These are phyloP conservation scores for Onychomys leucogaster DNA, from an alignment of 2,797 vertebrate species.

Conservation along the genomic window DNA sequence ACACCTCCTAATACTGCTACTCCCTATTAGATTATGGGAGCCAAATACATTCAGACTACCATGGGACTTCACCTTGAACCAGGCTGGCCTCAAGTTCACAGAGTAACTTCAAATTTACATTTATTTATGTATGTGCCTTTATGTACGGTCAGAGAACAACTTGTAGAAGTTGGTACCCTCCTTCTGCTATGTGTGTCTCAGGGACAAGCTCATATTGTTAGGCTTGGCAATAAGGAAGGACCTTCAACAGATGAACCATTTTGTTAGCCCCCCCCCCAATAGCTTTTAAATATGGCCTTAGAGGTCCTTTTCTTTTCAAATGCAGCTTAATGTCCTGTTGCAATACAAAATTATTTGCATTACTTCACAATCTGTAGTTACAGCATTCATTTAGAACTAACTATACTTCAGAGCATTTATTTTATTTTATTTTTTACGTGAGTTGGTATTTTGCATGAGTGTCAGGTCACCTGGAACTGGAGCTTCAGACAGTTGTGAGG, in stretches of 20 bases:
- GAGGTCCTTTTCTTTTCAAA: background rate
- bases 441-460: too few species aligned
- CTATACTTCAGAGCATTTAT: background rate
- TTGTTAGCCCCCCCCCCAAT: background rate
- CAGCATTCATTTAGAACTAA: background rate
- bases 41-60: background rate
- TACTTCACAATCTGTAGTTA: constrained; percentile 17
- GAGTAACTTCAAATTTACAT: background rate
- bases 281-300: background rate
- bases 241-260: too few species aligned
- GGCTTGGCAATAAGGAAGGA: background rate
- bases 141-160: background rate
- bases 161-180: background rate
- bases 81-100: background rate
- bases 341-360: background rate
- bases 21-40: background rate
- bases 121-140: background rate
- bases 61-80: background rate
- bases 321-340: background rate
- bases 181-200: background rate
- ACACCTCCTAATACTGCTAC: background rate
- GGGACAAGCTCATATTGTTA: background rate
- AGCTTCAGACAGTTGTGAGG: too few species aligned
- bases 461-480: too few species aligned
- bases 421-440: background rate